Base-by-base conservation (phyloP, 1,140 invertebrate species). In the Diploscapter pachys region DNA sequence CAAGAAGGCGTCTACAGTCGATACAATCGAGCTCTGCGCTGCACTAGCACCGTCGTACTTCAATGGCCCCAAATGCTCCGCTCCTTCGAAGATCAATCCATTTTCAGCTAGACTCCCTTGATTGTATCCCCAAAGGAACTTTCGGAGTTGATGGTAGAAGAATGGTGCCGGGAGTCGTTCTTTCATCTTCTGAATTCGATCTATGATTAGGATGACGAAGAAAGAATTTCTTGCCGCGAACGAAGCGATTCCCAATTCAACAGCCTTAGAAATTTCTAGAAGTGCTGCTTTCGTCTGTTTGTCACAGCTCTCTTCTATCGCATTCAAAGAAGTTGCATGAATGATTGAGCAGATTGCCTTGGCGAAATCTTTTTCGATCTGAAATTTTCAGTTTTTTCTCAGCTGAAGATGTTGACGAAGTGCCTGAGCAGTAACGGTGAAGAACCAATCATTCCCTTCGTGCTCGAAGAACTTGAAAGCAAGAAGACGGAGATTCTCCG, bases 381-480 rank as follows among this genome's bases (percentile, higher is more conserved):
- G 51, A 52, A 68, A 54, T 5, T 50, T 6, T 6, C 31, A 6
- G 2, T 13, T 8, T 5, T 48, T 64, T 11, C 13, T 11, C 13
- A 9, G 9, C 9, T 59, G 57, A 59, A 11, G 31, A 59, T 59
- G 57, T 11, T 9, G 13, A 13, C 2, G 57, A 59, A n/a, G 53
- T 68, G 50, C 66, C 66, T 68, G 49, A 68, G 66, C 66, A n/a
- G 66, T 68, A n/a, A 68, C 52, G 9, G 66, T 68, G 66, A 68
- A 68, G 66, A 68, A 68, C 66, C 66, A 68, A 68, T 13, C 66
- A 68, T 68, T 68, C 6, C 66, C 66, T 6, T 52, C 52, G 5
- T 52, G 53, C 48, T 54, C 66, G 52, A 68, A 54, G n/a, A 55
- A 55, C 53, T 68, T 68, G 57, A 68, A 68, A 13, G 66, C 9